Base-by-base conservation (phyloP, 1,140 invertebrate genomes). In the Lordiphosa clarofinis region DNA sequence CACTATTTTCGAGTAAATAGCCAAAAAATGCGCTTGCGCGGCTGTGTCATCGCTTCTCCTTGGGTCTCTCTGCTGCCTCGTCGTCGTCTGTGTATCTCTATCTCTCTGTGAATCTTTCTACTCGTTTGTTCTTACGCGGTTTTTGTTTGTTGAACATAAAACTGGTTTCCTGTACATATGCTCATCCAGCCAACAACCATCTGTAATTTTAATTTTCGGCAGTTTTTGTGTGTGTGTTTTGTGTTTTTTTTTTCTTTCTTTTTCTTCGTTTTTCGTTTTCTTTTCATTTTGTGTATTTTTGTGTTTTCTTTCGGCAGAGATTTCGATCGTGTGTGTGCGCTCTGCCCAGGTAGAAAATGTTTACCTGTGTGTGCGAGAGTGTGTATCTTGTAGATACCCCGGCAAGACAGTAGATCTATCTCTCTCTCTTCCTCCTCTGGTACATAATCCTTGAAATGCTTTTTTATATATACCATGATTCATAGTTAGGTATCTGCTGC, bases 101-200 rank as follows among this genome's bases (percentile, higher is more conserved):
- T 33, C 33, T 36, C 13, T 56, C 8, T 55, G 12, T 40, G 12
- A 71, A 58, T 59, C 49, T 73, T 62, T 70, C 58, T 70, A 62
- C 67, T 60, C 59, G 62, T 48, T 71, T 76, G 62, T 76, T 53
- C 73, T 75, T 76, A 62, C 68, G 65, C 64, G 56, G 61, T 75
- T 74, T 31, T 68, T 84, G 78, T 82, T 82, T 84, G 78, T 84
- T 73, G 76, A 82, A 84, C 78, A 84, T 82, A 82, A 84, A 82
- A 82, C 78, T 82, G 78, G 78, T 82, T 82, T 82, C 78, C 78
- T 82, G 78, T 82, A 84, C 78, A 82, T 82, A 84, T 84, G 78
- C 78, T 84, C 78, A 73, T 84, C 73, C 76, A 84, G 78, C 68
- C 61, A 79, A 68, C 65, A 82, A 75, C 76, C 73, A 84, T 84